Evolutionary conservation across 2,888 invertebrate genomes (phyloP).

Genomic region (Apoderus coryli): DNA sequence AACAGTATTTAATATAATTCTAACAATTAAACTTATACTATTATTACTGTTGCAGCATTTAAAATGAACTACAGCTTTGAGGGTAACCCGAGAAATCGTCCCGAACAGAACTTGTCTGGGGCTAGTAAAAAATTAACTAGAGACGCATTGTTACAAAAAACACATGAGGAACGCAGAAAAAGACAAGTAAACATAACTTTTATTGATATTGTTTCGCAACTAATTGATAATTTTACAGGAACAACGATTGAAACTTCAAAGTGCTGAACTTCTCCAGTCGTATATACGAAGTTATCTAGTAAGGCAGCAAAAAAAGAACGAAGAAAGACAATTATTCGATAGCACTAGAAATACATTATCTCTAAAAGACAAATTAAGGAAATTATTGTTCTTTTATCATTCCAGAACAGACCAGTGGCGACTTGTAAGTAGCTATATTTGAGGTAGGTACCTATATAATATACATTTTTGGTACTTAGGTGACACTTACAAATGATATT

Average conservation of each 20-base stretch:
- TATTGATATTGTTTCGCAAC: constrained; percentile 2
- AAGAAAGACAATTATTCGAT: constrained; percentile 58
- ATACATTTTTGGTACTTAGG: too few species aligned
- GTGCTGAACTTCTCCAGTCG: constrained; percentile 71
- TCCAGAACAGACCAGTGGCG: constrained; percentile 48
- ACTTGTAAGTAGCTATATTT: constrained; percentile 35
- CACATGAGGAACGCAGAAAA: constrained; percentile 74
- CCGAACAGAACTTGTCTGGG: constrained; percentile 80
- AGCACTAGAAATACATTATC: constrained; percentile 33
- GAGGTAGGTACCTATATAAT: not conserved
- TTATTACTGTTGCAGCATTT: constrained; percentile 22
- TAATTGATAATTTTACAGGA: constrained; percentile 34
- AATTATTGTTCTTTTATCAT: constrained; percentile 67
- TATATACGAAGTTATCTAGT: constrained; percentile 60
- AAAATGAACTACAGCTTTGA: constrained; percentile 59
- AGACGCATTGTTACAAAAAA: constrained; percentile 61
- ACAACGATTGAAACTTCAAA: constrained; percentile 54
- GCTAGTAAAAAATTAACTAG: constrained; percentile 59
- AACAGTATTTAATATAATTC: constrained; percentile 1
- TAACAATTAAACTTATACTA: not conserved
- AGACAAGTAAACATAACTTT: constrained; percentile 51
- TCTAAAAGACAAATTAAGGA: constrained; percentile 43
- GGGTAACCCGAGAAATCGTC: constrained; percentile 76
- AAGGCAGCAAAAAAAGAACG: constrained; percentile 49
- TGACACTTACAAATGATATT: constrained; percentile 8